phyloP scores from a whole-genome alignment of 2,113 vertebrate species.

The Carassius auratus region DNA sequence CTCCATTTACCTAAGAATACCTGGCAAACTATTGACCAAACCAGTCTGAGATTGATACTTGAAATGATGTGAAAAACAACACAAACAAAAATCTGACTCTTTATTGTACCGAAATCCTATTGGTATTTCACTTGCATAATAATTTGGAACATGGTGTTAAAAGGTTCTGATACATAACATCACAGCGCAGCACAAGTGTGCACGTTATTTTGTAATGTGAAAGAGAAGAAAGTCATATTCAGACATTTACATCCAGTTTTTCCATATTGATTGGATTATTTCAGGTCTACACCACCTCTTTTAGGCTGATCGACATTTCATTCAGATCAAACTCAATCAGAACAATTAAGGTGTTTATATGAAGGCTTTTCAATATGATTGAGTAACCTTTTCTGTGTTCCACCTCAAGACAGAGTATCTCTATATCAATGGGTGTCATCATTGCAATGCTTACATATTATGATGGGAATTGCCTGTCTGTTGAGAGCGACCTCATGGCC shows the following conservation, averaged over 20 bases:
- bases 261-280: neutral
- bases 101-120: too few species aligned
- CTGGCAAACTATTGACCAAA: too few species aligned
- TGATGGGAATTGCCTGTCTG: slow-evolving; percentile 34
- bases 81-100: too few species aligned
- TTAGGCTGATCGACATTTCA: neutral
- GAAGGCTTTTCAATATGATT: neutral
- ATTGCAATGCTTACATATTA: slow-evolving; percentile 39
- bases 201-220: neutral
- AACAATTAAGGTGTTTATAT: neutral
- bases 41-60: too few species aligned
- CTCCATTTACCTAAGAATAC: too few species aligned
- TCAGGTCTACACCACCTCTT: neutral
- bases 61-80: too few species aligned
- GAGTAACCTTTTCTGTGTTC: slow-evolving; percentile 45
- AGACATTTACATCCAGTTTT: neutral
- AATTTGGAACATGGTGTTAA: neutral
- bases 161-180: neutral
- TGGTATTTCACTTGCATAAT: too few species aligned
- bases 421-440: slow-evolving; percentile 51
- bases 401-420: slow-evolving; percentile 14
- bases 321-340: neutral
- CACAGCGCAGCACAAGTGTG: neutral
- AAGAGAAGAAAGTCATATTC: neutral
- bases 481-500: slow-evolving; percentile 3